Conservation (phyloP, 2,113 vertebrate species). For the Percopsis transmontana region DNA sequence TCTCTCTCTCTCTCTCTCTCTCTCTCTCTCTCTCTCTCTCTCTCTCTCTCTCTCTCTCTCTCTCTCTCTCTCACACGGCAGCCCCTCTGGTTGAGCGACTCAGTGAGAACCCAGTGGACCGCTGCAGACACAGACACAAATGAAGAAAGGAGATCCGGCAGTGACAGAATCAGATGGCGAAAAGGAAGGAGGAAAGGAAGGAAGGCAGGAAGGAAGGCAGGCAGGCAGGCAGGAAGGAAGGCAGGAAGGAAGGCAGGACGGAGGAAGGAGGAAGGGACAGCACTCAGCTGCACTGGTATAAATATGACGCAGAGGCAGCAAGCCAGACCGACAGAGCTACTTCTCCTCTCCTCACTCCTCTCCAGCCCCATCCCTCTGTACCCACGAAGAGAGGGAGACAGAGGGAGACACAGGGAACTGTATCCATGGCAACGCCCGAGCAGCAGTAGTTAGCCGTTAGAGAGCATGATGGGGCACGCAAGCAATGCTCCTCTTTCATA, state of each 20-base stretch:
- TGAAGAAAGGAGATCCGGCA: conserved; percentile 36
- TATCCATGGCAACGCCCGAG: conserved; percentile 84
- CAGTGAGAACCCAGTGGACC: conserved; percentile 34
- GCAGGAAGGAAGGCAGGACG: conserved; percentile 39
- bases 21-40: too few species aligned
- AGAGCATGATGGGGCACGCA: conserved; percentile 72
- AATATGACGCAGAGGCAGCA: conserved; percentile 82
- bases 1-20: too few species aligned
- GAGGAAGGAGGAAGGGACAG: conserved; percentile 28
- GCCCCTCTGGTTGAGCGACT: neutral
- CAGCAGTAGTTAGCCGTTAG: conserved; percentile 72
- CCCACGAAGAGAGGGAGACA: conserved; percentile 50
- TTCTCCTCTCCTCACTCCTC: conserved; percentile 56
- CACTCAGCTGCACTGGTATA: conserved; percentile 78
- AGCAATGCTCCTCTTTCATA: conserved; percentile 52
- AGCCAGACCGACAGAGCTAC: conserved; percentile 72
- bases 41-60: too few species aligned
- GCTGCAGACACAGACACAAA: conserved; percentile 64
- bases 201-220: conserved; percentile 32
- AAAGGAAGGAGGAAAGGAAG: conserved; percentile 56
- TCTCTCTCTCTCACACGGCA: neutral
- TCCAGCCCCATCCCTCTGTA: conserved; percentile 73
- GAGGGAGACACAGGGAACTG: conserved; percentile 64
- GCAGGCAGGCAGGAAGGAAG: conserved; percentile 28
- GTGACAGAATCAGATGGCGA: conserved; percentile 69